Conservation (phyloP, 1,140 invertebrate species). For the Atopsyche davidsoni region DNA sequence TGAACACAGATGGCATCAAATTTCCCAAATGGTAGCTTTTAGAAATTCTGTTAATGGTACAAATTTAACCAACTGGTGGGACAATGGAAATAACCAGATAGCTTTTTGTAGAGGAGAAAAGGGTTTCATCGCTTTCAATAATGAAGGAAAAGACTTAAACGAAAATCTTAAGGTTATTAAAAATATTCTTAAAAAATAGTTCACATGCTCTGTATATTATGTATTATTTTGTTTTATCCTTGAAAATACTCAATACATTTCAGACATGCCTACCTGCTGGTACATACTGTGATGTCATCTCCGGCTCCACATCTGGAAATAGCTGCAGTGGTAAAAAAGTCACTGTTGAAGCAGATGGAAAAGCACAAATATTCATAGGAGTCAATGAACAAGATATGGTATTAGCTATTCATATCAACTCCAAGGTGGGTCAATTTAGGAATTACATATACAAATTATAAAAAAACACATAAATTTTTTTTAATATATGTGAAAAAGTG, state of each 20-base stretch:
- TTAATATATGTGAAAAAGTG: no score
- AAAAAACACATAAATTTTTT: no score
- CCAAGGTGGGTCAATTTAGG: no score
- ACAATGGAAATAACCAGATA: slow-evolving; percentile 61
- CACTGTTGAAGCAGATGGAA: slow-evolving; percentile 55
- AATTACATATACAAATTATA: no score
- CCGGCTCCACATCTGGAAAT: slow-evolving; percentile 56
- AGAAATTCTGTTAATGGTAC: slow-evolving; percentile 52
- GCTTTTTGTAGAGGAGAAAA: slow-evolving; percentile 58
- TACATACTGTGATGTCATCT: slow-evolving; percentile 80
- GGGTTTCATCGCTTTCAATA: slow-evolving; percentile 64
- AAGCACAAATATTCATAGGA: slow-evolving; percentile 32
- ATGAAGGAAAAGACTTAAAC: slow-evolving; percentile 45
- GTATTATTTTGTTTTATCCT: no score
- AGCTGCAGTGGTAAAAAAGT: slow-evolving; percentile 65
- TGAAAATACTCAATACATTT: no score
- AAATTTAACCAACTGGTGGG: slow-evolving; percentile 57
- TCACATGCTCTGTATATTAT: no score
- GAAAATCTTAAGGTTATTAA: slow-evolving; percentile 36
- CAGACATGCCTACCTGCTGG: slow-evolving; percentile 70
- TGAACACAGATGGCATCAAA: slow-evolving; percentile 74
- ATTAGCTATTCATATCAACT: slow-evolving; percentile 68
- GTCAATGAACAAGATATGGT: slow-evolving; percentile 57
- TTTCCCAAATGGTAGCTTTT: slow-evolving; percentile 70
- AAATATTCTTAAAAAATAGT: no score